These are phyloP conservation scores for Parnassius orleans DNA, from an alignment of 2,888 invertebrate genomes.

Conservation along the genomic window DNA sequence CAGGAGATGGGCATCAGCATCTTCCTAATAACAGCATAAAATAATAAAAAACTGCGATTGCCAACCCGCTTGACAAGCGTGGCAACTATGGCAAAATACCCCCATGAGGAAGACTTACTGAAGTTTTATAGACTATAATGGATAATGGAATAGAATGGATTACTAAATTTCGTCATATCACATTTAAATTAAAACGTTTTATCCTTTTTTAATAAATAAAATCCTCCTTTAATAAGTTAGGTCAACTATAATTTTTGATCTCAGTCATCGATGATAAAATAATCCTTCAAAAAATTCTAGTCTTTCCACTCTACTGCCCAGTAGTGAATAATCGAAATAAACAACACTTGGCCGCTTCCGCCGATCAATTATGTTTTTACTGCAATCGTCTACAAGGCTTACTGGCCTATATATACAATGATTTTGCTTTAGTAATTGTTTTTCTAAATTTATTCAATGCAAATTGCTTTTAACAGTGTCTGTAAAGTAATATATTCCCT, in stretches of 20 bases:
- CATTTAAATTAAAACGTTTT: no score
- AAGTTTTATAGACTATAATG: no score
- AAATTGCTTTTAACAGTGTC: conserved; percentile 13
- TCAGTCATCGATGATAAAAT: conserved; percentile 31
- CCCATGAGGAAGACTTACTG: no score
- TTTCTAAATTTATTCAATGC: conserved; percentile 23
- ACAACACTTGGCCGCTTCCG: conserved; percentile 63
- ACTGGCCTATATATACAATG: conserved; percentile 38
- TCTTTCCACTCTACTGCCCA: conserved; percentile 37
- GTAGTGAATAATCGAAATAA: conserved; percentile 48
- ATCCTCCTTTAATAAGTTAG: no score
- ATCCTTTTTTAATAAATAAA: no score
- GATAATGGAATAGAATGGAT: no score
- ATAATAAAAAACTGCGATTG: no score
- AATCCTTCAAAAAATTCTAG: conserved; percentile 30
- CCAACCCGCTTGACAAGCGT: no score
- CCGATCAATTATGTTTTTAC: conserved; percentile 66
- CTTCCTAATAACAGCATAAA: no score
- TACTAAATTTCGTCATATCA: no score
- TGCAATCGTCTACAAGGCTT: conserved; percentile 59
- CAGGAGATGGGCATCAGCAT: no score
- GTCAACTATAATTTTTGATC: conserved; percentile 29
- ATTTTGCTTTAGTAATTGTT: background rate
- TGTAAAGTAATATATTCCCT: conserved; percentile 26
- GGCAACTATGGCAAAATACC: no score